Conservation (phyloP, 2,797 vertebrate genomes). For the Ciconia nigra region DNA sequence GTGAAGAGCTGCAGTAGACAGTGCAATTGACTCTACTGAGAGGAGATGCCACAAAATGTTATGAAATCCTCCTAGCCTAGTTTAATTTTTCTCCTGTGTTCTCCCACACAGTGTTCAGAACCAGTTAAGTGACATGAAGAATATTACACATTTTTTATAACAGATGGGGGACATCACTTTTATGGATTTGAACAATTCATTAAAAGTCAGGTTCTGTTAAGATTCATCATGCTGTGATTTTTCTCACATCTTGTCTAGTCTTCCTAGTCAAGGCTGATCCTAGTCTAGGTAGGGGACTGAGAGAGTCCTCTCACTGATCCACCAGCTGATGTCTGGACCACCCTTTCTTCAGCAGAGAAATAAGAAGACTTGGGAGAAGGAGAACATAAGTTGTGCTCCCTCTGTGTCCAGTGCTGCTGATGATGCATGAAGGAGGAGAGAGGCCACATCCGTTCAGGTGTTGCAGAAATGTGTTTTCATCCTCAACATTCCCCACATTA, state of each 20-base stretch:
- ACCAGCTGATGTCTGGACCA: background rate
- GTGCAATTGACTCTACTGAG: background rate
- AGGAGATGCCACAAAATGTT: background rate
- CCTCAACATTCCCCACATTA: background rate
- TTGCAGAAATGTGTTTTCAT: background rate
- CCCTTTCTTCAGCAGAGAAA: background rate
- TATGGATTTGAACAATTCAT: constrained; percentile 14
- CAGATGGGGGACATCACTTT: constrained; percentile 13
- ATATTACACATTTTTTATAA: constrained; percentile 2
- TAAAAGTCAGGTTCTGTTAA: background rate
- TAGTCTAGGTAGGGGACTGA: background rate
- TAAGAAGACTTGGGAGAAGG: background rate
- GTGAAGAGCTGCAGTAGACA: background rate
- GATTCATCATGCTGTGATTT: background rate
- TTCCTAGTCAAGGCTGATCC: background rate
- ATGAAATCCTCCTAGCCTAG: constrained; percentile 6
- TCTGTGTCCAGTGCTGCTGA: background rate
- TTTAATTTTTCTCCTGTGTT: constrained; percentile 26
- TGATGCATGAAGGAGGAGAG: background rate
- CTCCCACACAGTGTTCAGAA: constrained; percentile 27
- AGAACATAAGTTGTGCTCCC: background rate
- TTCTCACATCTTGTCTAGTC: background rate
- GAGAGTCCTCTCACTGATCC: background rate
- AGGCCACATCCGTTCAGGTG: background rate
- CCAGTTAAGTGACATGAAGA: constrained; percentile 20